A percentile compares a stretch with the other conserved stretches of the same genome.
Conservation (phyloP, 2,888 invertebrate genomes). For the Pristionchus entomophagus region DNA sequence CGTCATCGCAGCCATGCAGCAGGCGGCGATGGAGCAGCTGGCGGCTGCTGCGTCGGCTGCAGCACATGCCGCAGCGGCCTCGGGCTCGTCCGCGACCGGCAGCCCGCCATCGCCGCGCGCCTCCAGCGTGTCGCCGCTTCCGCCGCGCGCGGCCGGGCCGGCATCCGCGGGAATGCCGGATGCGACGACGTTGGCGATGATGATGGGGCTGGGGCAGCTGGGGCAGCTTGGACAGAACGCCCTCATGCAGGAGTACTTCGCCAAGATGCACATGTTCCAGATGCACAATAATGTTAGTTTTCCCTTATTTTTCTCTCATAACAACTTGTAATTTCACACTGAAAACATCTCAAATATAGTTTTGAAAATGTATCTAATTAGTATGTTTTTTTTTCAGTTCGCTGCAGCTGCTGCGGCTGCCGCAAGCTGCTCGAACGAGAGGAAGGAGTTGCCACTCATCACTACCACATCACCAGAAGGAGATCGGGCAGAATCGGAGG, state of each 20-base stretch:
- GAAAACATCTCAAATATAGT: background rate
- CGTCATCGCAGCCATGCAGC: constrained; percentile 35
- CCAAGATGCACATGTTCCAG: constrained; percentile 24
- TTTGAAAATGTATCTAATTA: background rate
- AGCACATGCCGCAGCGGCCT: background rate
- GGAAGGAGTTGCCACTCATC: background rate
- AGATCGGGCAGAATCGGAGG: background rate
- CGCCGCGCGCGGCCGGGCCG: background rate
- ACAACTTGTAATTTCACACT: background rate
- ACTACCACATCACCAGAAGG: background rate
- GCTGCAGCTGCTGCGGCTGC: constrained; percentile 21
- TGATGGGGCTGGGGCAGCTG: too few relatives aligned
- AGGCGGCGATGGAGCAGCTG: constrained; percentile 39
- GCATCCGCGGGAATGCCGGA: background rate
- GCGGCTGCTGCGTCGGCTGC: constrained; percentile 3
- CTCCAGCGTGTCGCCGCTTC: constrained; percentile 30
- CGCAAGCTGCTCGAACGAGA: background rate
- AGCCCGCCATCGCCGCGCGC: constrained; percentile 30
- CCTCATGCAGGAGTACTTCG: constrained; percentile 20
- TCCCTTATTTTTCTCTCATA: background rate
- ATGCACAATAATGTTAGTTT: background rate
- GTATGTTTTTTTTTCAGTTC: background rate
- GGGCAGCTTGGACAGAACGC: background rate
- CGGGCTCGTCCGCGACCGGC: background rate
- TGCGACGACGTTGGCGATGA: background rate